Evolutionary conservation across 2,888 invertebrate genomes (phyloP).

Genomic region (Unio delphinus): DNA sequence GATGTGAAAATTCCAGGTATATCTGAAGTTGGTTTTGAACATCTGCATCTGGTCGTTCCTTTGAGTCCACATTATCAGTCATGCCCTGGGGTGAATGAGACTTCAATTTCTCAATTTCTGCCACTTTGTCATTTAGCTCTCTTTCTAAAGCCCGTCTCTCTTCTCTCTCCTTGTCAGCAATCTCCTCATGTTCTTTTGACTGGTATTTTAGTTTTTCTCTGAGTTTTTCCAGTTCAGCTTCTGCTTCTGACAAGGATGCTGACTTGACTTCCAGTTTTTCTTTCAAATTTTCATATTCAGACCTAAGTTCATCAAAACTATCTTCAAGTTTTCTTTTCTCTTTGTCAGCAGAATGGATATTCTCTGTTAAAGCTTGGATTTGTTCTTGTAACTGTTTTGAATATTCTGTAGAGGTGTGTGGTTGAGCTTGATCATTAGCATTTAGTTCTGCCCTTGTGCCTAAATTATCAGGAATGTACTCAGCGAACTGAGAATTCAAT

Average conservation of each 20-base stretch:
- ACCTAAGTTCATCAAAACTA: slow-evolving; percentile 2
- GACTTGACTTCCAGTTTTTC: not conserved
- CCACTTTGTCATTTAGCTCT: not conserved
- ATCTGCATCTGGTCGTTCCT: slow-evolving; percentile 3
- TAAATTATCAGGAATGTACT: too few species aligned
- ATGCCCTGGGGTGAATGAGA: too few species aligned
- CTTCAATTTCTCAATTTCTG: not conserved
- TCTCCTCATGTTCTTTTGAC: slow-evolving; percentile 15
- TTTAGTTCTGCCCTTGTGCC: too few species aligned
- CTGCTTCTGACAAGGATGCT: slow-evolving; percentile 15
- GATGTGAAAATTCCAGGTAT: slow-evolving; percentile 47
- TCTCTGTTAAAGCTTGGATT: too few species aligned
- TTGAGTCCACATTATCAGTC: too few species aligned
- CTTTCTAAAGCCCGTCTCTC: slow-evolving; percentile 13
- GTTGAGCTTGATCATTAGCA: too few species aligned
- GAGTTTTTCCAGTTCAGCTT: slow-evolving; percentile 21
- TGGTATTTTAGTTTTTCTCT: not conserved
- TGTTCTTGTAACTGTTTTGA: too few species aligned
- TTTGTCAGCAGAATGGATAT: not conserved
- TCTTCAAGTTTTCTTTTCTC: not conserved
- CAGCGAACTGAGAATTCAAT: not conserved
- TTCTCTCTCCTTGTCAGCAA: slow-evolving; percentile 11
- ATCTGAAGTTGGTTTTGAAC: slow-evolving; percentile 42
- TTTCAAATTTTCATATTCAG: not conserved
- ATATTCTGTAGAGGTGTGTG: too few species aligned